Evolutionary conservation across 2,888 invertebrate genomes (phyloP).

Genomic region (Terebella lapidaria): DNA sequence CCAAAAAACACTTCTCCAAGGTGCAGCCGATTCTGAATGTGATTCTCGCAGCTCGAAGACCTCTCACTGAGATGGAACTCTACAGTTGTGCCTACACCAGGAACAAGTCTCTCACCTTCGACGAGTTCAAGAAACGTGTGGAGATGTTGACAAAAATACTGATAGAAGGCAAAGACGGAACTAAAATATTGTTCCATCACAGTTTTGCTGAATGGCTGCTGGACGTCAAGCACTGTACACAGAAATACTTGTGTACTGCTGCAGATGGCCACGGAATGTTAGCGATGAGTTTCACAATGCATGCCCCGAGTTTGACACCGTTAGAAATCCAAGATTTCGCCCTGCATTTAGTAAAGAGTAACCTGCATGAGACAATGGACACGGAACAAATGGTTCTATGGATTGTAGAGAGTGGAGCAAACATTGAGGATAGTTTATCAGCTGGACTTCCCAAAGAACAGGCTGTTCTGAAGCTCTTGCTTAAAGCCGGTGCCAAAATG

Average conservation of each 20-base stretch:
- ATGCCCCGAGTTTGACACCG: conserved; percentile 52
- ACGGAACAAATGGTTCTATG: conserved; percentile 68
- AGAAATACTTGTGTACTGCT: conserved; percentile 74
- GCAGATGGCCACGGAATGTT: conserved; percentile 72
- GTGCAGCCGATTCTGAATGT: conserved; percentile 70
- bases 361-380: conserved; percentile 43
- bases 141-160: conserved; percentile 54
- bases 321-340: conserved; percentile 55
- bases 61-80: conserved; percentile 70
- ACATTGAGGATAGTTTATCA: conserved; percentile 40
- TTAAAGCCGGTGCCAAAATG: conserved; percentile 86
- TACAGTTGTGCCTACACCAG: conserved; percentile 77
- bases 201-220: conserved; percentile 91
- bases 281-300: conserved; percentile 65
- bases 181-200: conserved; percentile 77
- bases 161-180: conserved; percentile 67
- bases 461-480: conserved; percentile 62
- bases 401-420: conserved; percentile 60
- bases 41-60: conserved; percentile 78
- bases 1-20: conserved; percentile 77
- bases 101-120: conserved; percentile 64
- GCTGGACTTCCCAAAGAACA: conserved; percentile 44
- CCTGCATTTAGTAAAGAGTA: conserved; percentile 54
- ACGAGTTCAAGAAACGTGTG: conserved; percentile 40
- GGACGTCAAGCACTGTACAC: conserved; percentile 96